A percentile compares a stretch with the other conserved stretches of the same genome.
Conservation (phyloP, 2,888 invertebrate species). For the Acleris laterana region DNA sequence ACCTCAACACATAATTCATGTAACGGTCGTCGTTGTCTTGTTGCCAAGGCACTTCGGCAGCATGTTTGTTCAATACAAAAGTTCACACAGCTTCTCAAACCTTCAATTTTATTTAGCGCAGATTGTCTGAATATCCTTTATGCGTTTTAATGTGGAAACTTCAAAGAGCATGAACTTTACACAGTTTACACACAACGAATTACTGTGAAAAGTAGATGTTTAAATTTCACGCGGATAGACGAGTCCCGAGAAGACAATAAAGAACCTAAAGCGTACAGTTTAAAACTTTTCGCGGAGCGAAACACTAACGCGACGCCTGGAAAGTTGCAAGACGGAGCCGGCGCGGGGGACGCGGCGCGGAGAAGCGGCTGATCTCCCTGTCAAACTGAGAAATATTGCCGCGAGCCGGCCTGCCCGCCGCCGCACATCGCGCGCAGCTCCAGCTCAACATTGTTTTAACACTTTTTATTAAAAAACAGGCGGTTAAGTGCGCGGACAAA, state of each 20-base stretch:
- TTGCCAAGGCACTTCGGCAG: slow-evolving; percentile 68
- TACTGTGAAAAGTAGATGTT: slow-evolving; percentile 63
- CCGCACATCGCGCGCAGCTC: slow-evolving; percentile 37
- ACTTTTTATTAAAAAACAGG: no score
- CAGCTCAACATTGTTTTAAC: slow-evolving; percentile 31
- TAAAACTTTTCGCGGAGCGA: slow-evolving; percentile 72
- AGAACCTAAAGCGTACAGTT: slow-evolving; percentile 78
- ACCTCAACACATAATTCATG: slow-evolving; percentile 66
- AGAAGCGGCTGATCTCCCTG: slow-evolving; percentile 59
- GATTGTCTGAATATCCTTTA: slow-evolving; percentile 44
- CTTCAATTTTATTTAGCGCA: slow-evolving; percentile 28
- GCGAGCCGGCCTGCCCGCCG: slow-evolving; percentile 46
- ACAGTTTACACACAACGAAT: slow-evolving; percentile 60
- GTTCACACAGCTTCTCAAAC: slow-evolving; percentile 13
- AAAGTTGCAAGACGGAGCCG: slow-evolving; percentile 74
- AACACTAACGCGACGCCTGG: slow-evolving; percentile 66
- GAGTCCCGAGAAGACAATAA: slow-evolving; percentile 73
- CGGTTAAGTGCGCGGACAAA: no score
- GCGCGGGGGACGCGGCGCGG: slow-evolving; percentile 54
- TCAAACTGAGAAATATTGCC: slow-evolving; percentile 79
- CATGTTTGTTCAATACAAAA: slow-evolving; percentile 63
- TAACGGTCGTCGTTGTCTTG: slow-evolving; percentile 69
- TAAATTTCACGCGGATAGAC: slow-evolving; percentile 69
- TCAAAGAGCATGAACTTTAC: slow-evolving; percentile 56
- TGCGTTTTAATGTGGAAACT: slow-evolving; percentile 53